Conservation (phyloP, 2,113 vertebrate genomes). For the Delphinapterus leucas region DNA sequence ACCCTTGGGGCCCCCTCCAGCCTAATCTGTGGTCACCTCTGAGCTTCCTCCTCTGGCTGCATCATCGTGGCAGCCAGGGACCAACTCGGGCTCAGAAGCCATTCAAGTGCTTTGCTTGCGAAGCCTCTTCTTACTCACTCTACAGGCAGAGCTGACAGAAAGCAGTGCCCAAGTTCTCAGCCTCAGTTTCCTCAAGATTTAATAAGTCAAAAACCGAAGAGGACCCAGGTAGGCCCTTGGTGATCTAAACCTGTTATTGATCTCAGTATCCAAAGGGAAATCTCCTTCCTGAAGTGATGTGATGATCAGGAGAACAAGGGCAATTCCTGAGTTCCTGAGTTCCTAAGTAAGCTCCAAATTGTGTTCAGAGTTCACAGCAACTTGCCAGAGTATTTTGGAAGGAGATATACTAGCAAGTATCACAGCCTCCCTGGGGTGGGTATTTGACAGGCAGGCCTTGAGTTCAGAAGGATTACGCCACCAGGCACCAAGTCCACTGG, state of each 20-base stretch:
- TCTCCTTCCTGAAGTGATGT: not conserved
- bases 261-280: not conserved
- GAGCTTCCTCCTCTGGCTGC: not conserved
- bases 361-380: not conserved
- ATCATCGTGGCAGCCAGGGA: not conserved
- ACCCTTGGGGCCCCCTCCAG: not conserved
- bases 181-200: not conserved
- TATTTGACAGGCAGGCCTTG: not conserved
- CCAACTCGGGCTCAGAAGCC: not conserved
- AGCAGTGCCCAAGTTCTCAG: not conserved
- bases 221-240: not conserved
- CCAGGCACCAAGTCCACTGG: not conserved
- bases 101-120: rapidly evolving
- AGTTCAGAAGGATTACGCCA: not conserved
- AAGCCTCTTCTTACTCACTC: not conserved
- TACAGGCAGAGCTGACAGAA: not conserved
- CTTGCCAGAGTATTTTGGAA: not conserved
- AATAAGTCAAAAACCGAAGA: not conserved
- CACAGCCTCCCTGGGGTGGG: not conserved
- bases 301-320: not conserved
- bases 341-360: not conserved
- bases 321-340: not conserved
- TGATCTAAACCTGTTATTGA: not conserved
- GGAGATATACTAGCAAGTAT: not conserved
- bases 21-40: not conserved